These are phyloP conservation scores for Theristus sp. DNA, from an alignment of 2,888 invertebrate species.

Conservation along the genomic window DNA sequence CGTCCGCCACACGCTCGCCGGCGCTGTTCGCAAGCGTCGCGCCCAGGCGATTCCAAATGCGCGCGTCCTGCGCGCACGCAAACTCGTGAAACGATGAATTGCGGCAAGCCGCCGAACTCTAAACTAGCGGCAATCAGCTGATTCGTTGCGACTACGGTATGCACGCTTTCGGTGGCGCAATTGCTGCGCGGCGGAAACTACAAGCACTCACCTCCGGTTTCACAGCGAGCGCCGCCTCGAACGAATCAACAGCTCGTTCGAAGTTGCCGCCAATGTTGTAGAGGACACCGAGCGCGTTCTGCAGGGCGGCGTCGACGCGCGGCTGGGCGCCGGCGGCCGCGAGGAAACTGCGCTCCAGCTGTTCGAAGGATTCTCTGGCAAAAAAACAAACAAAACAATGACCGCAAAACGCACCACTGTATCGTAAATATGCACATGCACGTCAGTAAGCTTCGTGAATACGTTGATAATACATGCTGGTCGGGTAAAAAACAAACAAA, in stretches of 20 bases:
- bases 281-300: slow-evolving; percentile 55
- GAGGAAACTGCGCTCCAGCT: slow-evolving; percentile 19
- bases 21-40: slow-evolving; percentile 74
- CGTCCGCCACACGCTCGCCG: slow-evolving; percentile 77
- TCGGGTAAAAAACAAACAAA: no score
- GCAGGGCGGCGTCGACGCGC: slow-evolving; percentile 14
- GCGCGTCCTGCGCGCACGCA: slow-evolving; percentile 53
- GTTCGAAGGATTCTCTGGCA: slow-evolving; percentile 6
- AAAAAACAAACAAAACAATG: background rate
- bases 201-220: slow-evolving; percentile 45
- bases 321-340: slow-evolving; percentile 14
- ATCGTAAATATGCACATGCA: no score
- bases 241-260: slow-evolving; percentile 89
- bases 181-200: no score
- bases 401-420: background rate
- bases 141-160: no score
- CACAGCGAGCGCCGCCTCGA: slow-evolving; percentile 65
- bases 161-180: no score
- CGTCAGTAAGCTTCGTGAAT: no score
- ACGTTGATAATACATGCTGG: no score
- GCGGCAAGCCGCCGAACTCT: no score
- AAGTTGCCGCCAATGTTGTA: slow-evolving; percentile 84
- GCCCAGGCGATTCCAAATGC: slow-evolving; percentile 88
- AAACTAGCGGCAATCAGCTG: no score
- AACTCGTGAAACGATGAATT: no score